These are phyloP conservation scores for Scaptomyza parva DNA, from an alignment of 2,888 invertebrate genomes.

Conservation along the genomic window DNA sequence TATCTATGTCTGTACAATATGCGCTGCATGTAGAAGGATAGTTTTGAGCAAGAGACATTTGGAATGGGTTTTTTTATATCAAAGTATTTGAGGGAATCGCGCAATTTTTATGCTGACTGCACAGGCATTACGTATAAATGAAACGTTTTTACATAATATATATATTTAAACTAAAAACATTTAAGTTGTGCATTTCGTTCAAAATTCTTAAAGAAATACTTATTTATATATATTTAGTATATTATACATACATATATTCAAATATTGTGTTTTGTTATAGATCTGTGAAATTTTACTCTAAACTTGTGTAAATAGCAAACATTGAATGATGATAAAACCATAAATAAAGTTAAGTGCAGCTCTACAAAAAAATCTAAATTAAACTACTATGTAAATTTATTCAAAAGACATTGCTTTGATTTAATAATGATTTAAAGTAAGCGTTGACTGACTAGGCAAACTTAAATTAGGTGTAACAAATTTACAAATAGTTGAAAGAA, in stretches of 20 bases:
- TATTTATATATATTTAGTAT: conserved; percentile 50
- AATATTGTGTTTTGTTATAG: conserved; percentile 71
- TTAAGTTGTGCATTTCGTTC: conserved; percentile 52
- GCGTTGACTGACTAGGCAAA: neutral
- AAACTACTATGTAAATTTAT: conserved; percentile 6
- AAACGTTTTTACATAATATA: conserved; percentile 39
- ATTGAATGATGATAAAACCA: conserved; percentile 57
- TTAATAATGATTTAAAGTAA: neutral
- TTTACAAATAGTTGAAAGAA: neutral
- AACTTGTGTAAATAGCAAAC: conserved; percentile 74
- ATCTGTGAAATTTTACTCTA: conserved; percentile 68
- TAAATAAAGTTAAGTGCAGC: conserved; percentile 72
- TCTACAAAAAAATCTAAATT: conserved; percentile 50
- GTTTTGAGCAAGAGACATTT: conserved; percentile 22
- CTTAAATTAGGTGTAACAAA: neutral
- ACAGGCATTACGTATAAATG: conserved; percentile 28
- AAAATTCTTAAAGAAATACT: conserved; percentile 50
- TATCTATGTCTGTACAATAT: conserved; percentile 40
- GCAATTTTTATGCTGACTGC: conserved; percentile 41
- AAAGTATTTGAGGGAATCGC: conserved; percentile 15
- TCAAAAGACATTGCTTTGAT: neutral
- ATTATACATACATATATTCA: conserved; percentile 41
- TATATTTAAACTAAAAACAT: conserved; percentile 23
- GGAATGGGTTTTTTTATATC: conserved; percentile 22
- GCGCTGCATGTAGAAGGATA: conserved; percentile 29